phyloP scores from a whole-genome alignment of 2,797 vertebrate species.

The Siniperca obscura region DNA sequence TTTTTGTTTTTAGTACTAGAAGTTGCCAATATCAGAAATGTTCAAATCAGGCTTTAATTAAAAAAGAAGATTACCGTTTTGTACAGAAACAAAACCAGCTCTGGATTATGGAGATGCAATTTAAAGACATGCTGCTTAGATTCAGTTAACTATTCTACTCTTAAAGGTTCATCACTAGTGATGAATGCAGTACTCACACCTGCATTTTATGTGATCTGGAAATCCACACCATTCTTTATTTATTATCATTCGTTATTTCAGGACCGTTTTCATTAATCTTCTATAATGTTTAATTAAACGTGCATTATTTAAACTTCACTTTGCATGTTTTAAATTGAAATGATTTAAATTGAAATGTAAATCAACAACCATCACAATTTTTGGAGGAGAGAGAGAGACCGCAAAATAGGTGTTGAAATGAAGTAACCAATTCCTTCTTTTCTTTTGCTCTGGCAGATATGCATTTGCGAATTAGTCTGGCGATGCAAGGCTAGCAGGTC shows the following conservation, averaged over 20 bases:
- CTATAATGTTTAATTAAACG: not conserved
- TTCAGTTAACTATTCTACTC: not conserved
- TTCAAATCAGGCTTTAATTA: not conserved
- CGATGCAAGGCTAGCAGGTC: not conserved
- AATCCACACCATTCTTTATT: not conserved
- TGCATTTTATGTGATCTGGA: not conserved
- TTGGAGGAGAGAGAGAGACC: not conserved
- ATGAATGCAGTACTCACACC: not conserved
- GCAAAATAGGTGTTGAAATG: conserved; percentile 14
- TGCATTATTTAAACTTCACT: not conserved
- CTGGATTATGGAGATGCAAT: not conserved
- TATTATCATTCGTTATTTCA: not conserved
- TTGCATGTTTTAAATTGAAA: too few relatives aligned
- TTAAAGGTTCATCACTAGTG: not conserved
- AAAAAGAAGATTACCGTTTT: not conserved
- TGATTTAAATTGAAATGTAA: not conserved
- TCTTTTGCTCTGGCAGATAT: too few relatives aligned
- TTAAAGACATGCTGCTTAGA: not conserved
- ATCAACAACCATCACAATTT: not conserved
- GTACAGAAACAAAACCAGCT: not conserved
- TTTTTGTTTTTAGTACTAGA: not conserved
- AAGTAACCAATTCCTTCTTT: conserved; percentile 23
- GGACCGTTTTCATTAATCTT: not conserved
- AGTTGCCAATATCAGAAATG: not conserved
- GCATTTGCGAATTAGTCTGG: too few relatives aligned